These are phyloP conservation scores for Bombylius discolor DNA, from an alignment of 2,888 invertebrate genomes.

Conservation along the genomic window DNA sequence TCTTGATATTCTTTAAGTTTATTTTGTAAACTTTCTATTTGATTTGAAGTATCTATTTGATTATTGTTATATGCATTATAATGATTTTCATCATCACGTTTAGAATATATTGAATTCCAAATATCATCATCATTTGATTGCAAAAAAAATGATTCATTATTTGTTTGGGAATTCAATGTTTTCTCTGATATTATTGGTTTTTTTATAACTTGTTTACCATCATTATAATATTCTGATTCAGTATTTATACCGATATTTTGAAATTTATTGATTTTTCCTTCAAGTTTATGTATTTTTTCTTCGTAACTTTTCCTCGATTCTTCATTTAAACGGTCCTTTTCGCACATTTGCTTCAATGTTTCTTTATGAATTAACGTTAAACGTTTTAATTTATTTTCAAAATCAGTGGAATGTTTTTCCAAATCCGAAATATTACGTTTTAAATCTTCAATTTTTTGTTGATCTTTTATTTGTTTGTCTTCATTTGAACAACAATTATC, in stretches of 20 bases:
- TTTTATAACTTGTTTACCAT: conserved; percentile 27
- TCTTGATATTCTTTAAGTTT: conserved; percentile 45
- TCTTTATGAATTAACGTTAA: conserved; percentile 20
- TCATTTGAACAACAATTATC: too few relatives aligned
- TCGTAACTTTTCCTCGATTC: conserved; percentile 18
- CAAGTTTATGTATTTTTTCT: conserved; percentile 18
- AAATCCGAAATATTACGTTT: conserved; percentile 33
- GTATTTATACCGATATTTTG: background rate
- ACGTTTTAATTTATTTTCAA: conserved; percentile 29
- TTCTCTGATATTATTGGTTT: conserved; percentile 41
- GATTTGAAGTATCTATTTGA: too few relatives aligned
- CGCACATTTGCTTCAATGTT: conserved; percentile 15
- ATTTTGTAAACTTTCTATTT: conserved; percentile 22
- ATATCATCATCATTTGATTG: conserved; percentile 38
- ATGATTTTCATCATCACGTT: too few relatives aligned
- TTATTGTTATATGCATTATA: too few relatives aligned
- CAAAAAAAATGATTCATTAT: too few relatives aligned
- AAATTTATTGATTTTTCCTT: conserved; percentile 1
- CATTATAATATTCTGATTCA: too few relatives aligned
- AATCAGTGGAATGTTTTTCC: conserved; percentile 32
- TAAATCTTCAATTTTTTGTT: conserved; percentile 34
- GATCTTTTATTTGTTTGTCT: conserved; percentile 16
- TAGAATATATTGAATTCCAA: conserved; percentile 30
- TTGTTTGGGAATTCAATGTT: conserved; percentile 24
- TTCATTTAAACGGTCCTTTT: conserved; percentile 21